Evolutionary conservation across 1,140 invertebrate genomes (phyloP).

Genomic region (Drosophila tristis): DNA sequence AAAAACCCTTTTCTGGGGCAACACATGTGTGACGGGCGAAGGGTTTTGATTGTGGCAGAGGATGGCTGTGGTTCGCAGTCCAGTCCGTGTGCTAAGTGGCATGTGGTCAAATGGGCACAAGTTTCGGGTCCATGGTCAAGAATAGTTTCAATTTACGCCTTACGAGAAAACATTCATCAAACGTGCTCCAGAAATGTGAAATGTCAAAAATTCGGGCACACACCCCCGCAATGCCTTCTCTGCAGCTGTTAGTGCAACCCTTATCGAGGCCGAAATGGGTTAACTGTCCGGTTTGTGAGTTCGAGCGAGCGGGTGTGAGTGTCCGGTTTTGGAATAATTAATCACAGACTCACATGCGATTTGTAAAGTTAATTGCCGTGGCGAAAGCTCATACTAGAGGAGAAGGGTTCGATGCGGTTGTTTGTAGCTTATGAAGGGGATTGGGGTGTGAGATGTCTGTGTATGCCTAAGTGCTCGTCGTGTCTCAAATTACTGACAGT

Average conservation of each 20-base stretch:
- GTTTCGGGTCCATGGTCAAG: conserved; percentile 56
- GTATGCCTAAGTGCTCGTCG: conserved; percentile 66
- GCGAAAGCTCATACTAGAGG: conserved; percentile 61
- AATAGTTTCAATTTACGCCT: conserved; percentile 81
- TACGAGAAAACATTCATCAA: conserved; percentile 79
- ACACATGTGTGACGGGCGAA: conserved; percentile 46
- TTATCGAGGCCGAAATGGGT: conserved; percentile 75
- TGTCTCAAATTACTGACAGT: conserved; percentile 76
- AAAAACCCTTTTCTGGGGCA: conserved; percentile 26
- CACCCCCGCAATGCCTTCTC: conserved; percentile 6
- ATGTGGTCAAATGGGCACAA: conserved; percentile 67
- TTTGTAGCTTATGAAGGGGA: conserved; percentile 1
- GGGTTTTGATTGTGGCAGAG: neutral
- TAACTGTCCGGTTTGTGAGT: conserved; percentile 66
- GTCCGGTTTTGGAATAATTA: conserved; percentile 82
- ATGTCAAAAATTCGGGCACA: conserved; percentile 65
- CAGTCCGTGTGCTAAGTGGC: conserved; percentile 75
- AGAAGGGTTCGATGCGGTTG: conserved; percentile 12
- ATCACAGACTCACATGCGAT: conserved; percentile 82
- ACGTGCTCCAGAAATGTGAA: conserved; percentile 61
- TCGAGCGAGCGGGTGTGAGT: conserved; percentile 46
- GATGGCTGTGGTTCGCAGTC: neutral
- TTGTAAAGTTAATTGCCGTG: conserved; percentile 82
- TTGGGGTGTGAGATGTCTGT: conserved; percentile 2
- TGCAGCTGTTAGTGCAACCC: conserved; percentile 75